These are phyloP conservation scores for Hippoglossus hippoglossus DNA, from an alignment of 2,797 vertebrate species.

Conservation along the genomic window DNA sequence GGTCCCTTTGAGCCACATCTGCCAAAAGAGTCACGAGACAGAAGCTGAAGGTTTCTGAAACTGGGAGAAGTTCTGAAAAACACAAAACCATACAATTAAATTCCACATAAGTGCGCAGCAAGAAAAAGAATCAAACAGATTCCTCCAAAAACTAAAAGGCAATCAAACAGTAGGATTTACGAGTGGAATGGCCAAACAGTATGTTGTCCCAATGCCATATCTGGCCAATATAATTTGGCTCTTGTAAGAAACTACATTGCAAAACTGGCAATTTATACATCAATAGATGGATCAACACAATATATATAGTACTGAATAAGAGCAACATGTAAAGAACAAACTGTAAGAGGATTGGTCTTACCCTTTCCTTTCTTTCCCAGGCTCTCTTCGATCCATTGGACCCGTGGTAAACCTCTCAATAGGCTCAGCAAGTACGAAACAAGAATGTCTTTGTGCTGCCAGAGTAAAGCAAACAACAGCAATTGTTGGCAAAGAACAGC, in stretches of 20 bases:
- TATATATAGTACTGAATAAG: slow-evolving; percentile 9
- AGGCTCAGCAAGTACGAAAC: slow-evolving; percentile 94
- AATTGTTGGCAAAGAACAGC: slow-evolving; percentile 13
- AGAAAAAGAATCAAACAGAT: neutral
- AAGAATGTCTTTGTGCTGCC: slow-evolving; percentile 93
- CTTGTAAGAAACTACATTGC: neutral
- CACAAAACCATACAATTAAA: neutral
- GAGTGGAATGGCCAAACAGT: neutral
- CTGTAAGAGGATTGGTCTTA: slow-evolving; percentile 77
- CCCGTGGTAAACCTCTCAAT: slow-evolving; percentile 92
- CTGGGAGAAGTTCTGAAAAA: slow-evolving; percentile 89
- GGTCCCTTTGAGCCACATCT: slow-evolving; percentile 92
- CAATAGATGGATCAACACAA: neutral
- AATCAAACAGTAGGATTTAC: neutral
- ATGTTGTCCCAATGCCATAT: neutral
- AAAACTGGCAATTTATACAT: neutral
- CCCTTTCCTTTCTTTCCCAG: slow-evolving; percentile 91
- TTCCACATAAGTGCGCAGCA: neutral
- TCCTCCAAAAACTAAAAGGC: neutral
- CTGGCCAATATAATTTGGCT: neutral
- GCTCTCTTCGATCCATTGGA: slow-evolving; percentile 97
- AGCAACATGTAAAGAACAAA: slow-evolving; percentile 2
- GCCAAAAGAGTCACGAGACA: slow-evolving; percentile 93
- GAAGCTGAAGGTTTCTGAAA: slow-evolving; percentile 97
- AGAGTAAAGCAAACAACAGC: slow-evolving; percentile 54